A percentile compares a stretch with the other conserved stretches of the same genome.
phyloP scores from a whole-genome alignment of 2,113 vertebrate genomes.

The Illadopsis cleaveri region DNA sequence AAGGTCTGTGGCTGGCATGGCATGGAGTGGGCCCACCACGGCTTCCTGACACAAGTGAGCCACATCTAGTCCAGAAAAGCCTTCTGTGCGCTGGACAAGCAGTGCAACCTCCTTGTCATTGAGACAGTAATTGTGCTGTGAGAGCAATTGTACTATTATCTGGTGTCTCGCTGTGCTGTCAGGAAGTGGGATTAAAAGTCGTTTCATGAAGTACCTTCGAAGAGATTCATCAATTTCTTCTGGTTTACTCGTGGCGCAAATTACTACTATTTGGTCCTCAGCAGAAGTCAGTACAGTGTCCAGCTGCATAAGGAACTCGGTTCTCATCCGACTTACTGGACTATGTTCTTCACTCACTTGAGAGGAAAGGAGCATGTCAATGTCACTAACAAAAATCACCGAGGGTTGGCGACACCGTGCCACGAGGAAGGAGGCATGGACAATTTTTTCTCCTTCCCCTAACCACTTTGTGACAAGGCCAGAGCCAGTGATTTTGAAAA shows the following conservation, averaged over 20 bases:
- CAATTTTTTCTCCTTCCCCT: conserved; percentile 93
- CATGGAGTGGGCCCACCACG: conserved; percentile 89
- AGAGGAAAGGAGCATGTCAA: conserved; percentile 92
- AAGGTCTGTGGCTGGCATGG: conserved; percentile 90
- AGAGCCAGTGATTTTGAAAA: conserved; percentile 90
- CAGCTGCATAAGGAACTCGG: conserved; percentile 96
- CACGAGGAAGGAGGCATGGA: conserved; percentile 94
- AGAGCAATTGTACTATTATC: conserved; percentile 99
- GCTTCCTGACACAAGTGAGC: conserved; percentile 97
- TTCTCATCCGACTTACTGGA: conserved; percentile 91
- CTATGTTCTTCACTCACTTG: conserved; percentile 92
- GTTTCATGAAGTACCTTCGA: conserved; percentile 98
- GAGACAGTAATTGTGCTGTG: conserved; percentile 99
- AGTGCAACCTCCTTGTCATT: conserved; percentile 98
- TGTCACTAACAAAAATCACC: conserved; percentile 95
- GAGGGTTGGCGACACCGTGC: conserved; percentile 96
- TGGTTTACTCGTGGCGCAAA: conserved; percentile 98
- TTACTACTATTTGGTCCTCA: conserved; percentile 95
- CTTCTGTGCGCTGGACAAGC: conserved; percentile 97
- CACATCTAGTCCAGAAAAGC: conserved; percentile 96
- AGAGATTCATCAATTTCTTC: conserved; percentile 97
- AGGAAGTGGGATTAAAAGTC: conserved; percentile 97
- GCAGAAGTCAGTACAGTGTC: conserved; percentile 92
- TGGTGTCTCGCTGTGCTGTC: conserved; percentile 96
- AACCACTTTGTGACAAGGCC: conserved; percentile 95